These are phyloP conservation scores for Hoplias malabaricus DNA, from an alignment of 2,113 vertebrate species.

Conservation along the genomic window DNA sequence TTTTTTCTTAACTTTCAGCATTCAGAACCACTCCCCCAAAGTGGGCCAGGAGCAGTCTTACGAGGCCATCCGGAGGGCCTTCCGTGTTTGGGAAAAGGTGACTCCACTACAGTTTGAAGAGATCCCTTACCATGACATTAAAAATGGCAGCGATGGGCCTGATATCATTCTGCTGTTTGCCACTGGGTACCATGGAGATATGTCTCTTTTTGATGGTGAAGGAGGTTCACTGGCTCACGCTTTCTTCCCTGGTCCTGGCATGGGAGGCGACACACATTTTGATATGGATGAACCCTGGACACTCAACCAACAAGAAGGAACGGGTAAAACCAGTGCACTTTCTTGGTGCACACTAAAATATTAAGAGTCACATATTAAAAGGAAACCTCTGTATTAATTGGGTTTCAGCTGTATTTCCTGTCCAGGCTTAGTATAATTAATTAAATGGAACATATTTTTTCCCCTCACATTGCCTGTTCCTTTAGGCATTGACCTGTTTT, in stretches of 20 bases:
- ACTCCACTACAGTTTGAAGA: constrained; percentile 86
- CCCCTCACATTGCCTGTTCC: not conserved
- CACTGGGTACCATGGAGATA: constrained; percentile 94
- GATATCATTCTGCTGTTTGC: constrained; percentile 96
- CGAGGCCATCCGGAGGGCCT: constrained; percentile 81
- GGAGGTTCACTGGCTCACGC: constrained; percentile 95
- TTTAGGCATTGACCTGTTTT: constrained; percentile 90
- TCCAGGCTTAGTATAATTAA: not conserved
- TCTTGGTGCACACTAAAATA: too few species aligned
- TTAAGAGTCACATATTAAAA: too few species aligned
- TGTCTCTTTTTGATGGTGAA: constrained; percentile 90
- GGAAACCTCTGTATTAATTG: not conserved
- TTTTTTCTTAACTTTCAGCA: constrained; percentile 64
- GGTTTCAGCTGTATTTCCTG: not conserved
- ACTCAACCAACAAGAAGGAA: constrained; percentile 78
- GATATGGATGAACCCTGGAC: constrained; percentile 96
- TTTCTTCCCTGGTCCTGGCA: constrained; percentile 90
- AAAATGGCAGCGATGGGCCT: constrained; percentile 77
- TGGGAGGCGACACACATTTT: constrained; percentile 93
- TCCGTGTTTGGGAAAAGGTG: constrained; percentile 84
- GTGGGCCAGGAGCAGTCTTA: constrained; percentile 77
- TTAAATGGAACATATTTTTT: not conserved
- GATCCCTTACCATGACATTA: constrained; percentile 78
- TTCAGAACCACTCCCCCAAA: constrained; percentile 86
- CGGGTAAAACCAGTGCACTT: constrained; percentile 73